Percentiles rank a stretch among this genome's conserved stretches.
Conservation (phyloP, 2,797 vertebrate genomes). For the Myripristis jacobus region DNA sequence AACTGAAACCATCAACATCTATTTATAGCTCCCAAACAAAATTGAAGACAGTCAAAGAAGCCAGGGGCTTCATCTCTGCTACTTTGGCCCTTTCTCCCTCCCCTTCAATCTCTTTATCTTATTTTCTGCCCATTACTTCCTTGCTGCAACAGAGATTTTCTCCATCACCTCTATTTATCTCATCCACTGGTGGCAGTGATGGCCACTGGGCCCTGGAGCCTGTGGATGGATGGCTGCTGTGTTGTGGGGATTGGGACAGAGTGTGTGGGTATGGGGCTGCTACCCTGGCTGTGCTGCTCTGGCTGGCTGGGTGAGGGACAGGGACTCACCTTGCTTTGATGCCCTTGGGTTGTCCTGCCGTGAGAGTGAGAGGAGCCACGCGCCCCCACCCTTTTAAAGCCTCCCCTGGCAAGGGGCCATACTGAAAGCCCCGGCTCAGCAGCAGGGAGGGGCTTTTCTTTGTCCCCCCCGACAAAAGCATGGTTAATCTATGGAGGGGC, state of each 20-base stretch:
- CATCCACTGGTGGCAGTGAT: slow-evolving; percentile 27
- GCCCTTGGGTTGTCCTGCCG: slow-evolving; percentile 81
- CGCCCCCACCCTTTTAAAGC: slow-evolving; percentile 90
- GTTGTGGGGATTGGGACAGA: slow-evolving; percentile 23
- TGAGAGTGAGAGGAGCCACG: slow-evolving; percentile 82
- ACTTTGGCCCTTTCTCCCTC: background rate
- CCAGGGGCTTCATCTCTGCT: slow-evolving; percentile 17
- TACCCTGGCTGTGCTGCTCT: slow-evolving; percentile 37
- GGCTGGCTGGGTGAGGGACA: slow-evolving; percentile 52
- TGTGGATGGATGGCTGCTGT: slow-evolving; percentile 1
- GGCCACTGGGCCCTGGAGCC: slow-evolving; percentile 25
- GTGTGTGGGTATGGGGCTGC: slow-evolving; percentile 36
- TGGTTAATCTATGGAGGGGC: slow-evolving; percentile 79
- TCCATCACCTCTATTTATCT: slow-evolving; percentile 39
- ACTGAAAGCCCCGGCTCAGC: slow-evolving; percentile 89
- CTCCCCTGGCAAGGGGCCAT: slow-evolving; percentile 86
- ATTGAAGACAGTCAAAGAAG: slow-evolving; percentile 11
- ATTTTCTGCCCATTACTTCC: slow-evolving; percentile 34
- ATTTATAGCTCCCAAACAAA: slow-evolving; percentile 30
- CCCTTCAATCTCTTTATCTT: slow-evolving; percentile 34
- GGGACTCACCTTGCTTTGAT: slow-evolving; percentile 85
- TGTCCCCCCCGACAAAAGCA: slow-evolving; percentile 77
- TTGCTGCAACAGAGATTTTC: slow-evolving; percentile 4
- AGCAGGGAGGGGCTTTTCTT: slow-evolving; percentile 79
- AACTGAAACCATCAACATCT: slow-evolving; percentile 18